Evolutionary conservation across 2,797 vertebrate genomes (phyloP).

Genomic region (Myotis planiceps): DNA sequence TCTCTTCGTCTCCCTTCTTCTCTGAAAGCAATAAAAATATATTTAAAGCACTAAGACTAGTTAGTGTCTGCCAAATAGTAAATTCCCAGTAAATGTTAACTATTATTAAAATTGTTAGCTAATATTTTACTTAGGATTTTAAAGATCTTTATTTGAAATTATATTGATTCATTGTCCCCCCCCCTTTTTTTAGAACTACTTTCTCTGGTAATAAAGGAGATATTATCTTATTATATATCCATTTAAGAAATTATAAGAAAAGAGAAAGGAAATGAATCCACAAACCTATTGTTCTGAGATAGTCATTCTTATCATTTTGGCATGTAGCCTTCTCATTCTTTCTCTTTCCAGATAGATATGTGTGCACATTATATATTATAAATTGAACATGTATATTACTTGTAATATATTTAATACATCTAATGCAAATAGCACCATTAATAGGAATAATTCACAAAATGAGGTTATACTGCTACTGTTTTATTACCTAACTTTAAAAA

Average conservation of each 20-base stretch:
- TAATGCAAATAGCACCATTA: neutral
- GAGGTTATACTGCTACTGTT: neutral
- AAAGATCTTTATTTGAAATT: neutral
- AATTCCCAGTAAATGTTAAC: neutral
- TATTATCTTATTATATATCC: neutral
- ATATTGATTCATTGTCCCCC: neutral
- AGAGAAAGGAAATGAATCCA: neutral
- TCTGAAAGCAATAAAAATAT: too few species aligned
- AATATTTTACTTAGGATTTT: conserved; percentile 8
- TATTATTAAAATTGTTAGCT: conserved; percentile 24
- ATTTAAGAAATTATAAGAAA: neutral
- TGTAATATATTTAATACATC: neutral
- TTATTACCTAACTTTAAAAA: neutral
- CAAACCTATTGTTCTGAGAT: neutral
- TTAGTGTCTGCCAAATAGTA: neutral
- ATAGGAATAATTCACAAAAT: neutral
- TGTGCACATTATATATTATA: neutral
- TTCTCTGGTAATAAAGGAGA: neutral
- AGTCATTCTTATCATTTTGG: neutral
- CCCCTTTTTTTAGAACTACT: neutral
- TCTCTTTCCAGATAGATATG: neutral
- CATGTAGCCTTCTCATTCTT: neutral
- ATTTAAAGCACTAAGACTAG: neutral
- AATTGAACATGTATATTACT: neutral
- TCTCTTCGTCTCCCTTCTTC: too few species aligned